Evolutionary conservation across 2,888 invertebrate genomes (phyloP).

Genomic region (Erebia palarica): DNA sequence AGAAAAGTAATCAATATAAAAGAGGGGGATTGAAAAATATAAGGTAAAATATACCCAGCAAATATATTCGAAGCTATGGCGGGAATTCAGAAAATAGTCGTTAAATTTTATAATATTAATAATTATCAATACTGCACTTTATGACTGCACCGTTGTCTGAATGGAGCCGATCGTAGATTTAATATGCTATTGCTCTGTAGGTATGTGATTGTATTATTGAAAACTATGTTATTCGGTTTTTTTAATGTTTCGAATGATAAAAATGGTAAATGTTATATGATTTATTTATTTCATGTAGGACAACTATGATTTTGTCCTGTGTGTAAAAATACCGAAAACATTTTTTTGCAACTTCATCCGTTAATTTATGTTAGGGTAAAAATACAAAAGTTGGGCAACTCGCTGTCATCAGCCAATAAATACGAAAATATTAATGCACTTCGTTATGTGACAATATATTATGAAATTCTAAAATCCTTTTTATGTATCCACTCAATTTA

Average conservation of each 20-base stretch:
- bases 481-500: too few species aligned
- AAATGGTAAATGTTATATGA: too few species aligned
- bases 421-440: too few species aligned
- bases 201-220: conserved; percentile 1
- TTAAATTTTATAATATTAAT: conserved; percentile 25
- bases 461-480: too few species aligned
- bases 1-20: background rate
- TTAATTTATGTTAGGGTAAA: too few species aligned
- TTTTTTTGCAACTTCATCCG: too few species aligned
- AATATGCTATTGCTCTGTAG: conserved; percentile 6
- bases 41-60: background rate
- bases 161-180: background rate
- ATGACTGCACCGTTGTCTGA: conserved; percentile 1
- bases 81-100: conserved; percentile 17
- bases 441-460: too few species aligned
- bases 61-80: background rate
- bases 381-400: too few species aligned
- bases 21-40: background rate
- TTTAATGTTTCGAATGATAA: background rate
- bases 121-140: conserved; percentile 22
- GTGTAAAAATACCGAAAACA: too few species aligned
- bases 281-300: too few species aligned
- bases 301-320: too few species aligned
- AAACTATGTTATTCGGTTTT: background rate
- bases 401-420: too few species aligned